Conservation (phyloP, 2,888 invertebrate genomes). For the Nephrotoma flavescens region DNA sequence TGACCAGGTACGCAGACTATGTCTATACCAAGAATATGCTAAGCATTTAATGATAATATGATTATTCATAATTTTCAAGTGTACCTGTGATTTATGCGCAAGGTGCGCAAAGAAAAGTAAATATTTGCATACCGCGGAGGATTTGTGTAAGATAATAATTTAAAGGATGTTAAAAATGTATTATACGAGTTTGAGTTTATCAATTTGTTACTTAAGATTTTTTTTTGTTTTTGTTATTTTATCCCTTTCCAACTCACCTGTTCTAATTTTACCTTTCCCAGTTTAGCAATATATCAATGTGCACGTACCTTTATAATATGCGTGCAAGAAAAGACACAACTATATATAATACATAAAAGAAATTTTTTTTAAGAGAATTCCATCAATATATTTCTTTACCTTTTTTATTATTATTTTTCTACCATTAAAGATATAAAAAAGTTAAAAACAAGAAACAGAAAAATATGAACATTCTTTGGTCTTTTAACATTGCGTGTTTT, state of each 20-base stretch:
- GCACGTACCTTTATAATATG: neutral
- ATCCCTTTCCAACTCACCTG: neutral
- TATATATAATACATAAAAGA: neutral
- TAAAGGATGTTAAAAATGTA: neutral
- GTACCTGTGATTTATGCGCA: neutral
- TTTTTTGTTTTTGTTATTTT: neutral
- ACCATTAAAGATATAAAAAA: neutral
- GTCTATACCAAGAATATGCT: neutral
- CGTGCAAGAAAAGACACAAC: neutral
- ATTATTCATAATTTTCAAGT: neutral
- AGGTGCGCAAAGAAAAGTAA: neutral
- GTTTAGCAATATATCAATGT: neutral
- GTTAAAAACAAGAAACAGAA: neutral
- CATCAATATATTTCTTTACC: neutral
- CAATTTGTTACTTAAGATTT: neutral
- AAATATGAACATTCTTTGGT: neutral
- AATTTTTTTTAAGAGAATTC: neutral
- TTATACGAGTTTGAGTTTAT: neutral
- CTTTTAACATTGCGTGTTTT: neutral
- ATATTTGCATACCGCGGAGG: neutral
- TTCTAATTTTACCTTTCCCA: neutral
- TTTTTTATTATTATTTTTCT: neutral
- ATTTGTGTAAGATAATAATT: neutral
- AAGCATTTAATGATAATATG: neutral
- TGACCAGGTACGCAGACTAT: neutral